Evolutionary conservation across 2,888 invertebrate species (phyloP), one percentile per base, ranked within the genome.

Genomic region (Drosophila paramelanica): DNA sequence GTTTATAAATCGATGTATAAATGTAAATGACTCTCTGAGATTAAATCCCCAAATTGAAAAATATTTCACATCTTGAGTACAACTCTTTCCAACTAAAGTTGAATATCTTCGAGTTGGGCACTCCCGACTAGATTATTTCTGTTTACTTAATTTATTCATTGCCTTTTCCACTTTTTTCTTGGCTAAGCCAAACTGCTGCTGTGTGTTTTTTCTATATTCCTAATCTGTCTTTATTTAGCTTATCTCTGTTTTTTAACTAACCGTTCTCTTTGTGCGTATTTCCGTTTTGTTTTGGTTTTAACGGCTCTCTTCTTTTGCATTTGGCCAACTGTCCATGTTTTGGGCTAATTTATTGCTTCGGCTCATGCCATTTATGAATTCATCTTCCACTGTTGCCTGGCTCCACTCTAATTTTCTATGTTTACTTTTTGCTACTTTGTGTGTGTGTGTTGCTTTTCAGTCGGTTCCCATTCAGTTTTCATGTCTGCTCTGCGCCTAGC

Each of bases 291-390:
- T 10, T 49, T 14, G 5, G 31, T 5, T 42, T 50, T n/a, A 8
- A 31, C 20, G 23, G 11, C 33, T 33, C 25, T 33, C 11, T 42
- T 47, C 14, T 14, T 62, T 31, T 20, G 46, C 53, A 11, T 23
- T n/a, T n/a, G 39, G 23, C 31, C 31, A 49, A 31, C 57, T 61
- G 55, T 52, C 58, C 50, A 50, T 52, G 45, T 56, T 66, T 66
- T 61, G 55, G 56, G 61, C 59, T 62, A 68, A 76, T 73, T 68
- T 76, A 77, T 73, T 65, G 73, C 50, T 55, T 58, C 39, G 47
- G 45, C 58, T 49, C 39, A 14, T 56, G 46, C 38, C 57, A 65
- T 61, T 73, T 65, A 56, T 67, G 61, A 65, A 58, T 36, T 51
- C 59, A 61, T 2, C 27, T 31, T 64, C 59, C 42, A 43, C 67